Evolutionary conservation across 2,797 vertebrate species (phyloP).

Genomic region (Erithacus rubecula): DNA sequence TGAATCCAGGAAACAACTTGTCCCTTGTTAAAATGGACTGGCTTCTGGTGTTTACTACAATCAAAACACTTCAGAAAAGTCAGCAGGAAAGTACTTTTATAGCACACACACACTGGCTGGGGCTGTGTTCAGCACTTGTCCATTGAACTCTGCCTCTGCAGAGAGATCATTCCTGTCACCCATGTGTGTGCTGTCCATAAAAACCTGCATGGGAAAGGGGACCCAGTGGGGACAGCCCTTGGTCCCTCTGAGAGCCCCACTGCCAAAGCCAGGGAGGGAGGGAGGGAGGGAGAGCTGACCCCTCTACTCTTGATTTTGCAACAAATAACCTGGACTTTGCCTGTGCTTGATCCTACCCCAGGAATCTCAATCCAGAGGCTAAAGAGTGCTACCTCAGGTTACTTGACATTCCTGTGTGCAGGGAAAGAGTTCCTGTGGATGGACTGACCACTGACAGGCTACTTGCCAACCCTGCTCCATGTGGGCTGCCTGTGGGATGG

Average conservation of each 20-base stretch:
- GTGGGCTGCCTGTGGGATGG: not conserved
- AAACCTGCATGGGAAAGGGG: not conserved
- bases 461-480: rapidly evolving
- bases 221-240: not conserved
- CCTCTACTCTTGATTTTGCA: not conserved
- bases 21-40: not conserved
- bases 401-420: not conserved
- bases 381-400: not conserved
- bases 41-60: not conserved
- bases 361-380: not conserved
- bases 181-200: rapidly evolving
- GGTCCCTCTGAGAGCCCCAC: not conserved
- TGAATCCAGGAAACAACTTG: not conserved
- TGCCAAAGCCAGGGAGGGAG: not conserved
- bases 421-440: not conserved
- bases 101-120: not conserved
- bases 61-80: not conserved
- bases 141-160: not conserved
- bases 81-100: not conserved
- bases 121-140: not conserved
- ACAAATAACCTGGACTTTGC: not conserved
- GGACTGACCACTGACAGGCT: not conserved
- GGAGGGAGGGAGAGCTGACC: not conserved
- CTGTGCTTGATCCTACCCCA: rapidly evolving
- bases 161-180: rapidly evolving